phyloP scores from a whole-genome alignment of 2,797 vertebrate genomes.

The Scolopax bukidnonensis region DNA sequence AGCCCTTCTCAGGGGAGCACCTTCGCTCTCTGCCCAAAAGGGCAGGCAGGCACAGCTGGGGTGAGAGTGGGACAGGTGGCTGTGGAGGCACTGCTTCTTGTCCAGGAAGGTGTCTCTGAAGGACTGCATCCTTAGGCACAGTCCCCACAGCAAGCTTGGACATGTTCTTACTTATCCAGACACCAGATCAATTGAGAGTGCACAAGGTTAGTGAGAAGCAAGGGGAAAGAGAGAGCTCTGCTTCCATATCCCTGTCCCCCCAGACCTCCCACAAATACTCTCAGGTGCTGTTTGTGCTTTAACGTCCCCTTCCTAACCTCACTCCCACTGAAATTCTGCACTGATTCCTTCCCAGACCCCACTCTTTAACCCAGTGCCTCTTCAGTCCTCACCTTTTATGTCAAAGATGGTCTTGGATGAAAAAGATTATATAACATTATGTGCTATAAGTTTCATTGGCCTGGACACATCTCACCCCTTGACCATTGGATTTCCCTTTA shows the following conservation, averaged over 20 bases:
- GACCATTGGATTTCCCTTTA: neutral
- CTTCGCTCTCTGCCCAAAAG: neutral
- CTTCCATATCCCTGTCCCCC: neutral
- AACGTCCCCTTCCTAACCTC: neutral
- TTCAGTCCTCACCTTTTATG: neutral
- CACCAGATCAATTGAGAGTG: neutral
- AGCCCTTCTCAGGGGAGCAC: neutral
- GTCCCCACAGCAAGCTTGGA: neutral
- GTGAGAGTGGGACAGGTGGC: neutral
- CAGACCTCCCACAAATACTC: neutral
- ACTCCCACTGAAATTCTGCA: neutral
- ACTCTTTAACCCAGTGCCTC: neutral
- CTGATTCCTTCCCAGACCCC: neutral
- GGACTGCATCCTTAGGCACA: neutral
- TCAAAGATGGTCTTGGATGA: neutral
- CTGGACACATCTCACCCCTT: neutral
- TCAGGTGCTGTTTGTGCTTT: neutral
- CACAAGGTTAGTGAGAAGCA: neutral
- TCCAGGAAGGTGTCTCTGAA: neutral
- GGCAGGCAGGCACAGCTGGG: neutral
- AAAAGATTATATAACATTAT: neutral
- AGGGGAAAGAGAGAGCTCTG: neutral
- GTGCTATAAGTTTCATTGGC: neutral
- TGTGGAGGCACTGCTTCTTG: neutral
- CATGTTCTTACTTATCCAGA: neutral